Percentiles rank a stretch among this genome's conserved stretches.
Conservation (phyloP, 2,797 vertebrate species). For the Austrolebias charrua region DNA sequence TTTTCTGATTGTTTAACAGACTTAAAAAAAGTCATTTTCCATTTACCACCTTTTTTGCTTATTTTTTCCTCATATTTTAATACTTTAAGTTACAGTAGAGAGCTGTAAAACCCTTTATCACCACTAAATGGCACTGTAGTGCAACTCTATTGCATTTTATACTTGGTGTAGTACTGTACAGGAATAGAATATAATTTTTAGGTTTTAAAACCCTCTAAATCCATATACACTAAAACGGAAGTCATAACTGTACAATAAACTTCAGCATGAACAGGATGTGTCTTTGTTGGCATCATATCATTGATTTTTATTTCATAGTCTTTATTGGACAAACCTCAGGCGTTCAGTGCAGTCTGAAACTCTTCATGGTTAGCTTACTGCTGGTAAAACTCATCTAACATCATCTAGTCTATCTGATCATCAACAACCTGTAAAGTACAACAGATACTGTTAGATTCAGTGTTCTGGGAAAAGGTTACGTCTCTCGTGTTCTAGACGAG, state of each 20-base stretch:
- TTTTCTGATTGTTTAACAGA: no score
- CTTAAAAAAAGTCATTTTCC: neutral
- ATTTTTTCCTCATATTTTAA: neutral
- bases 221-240: neutral
- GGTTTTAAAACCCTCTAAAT: neutral
- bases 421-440: constrained; percentile 29
- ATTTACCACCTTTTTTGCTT: no score
- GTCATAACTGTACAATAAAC: no score
- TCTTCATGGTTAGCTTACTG: no score
- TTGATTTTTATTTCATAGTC: no score
- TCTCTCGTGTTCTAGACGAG: constrained; percentile 22
- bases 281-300: no score
- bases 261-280: no score
- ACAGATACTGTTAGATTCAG: constrained; percentile 33
- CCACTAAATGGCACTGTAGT: constrained; percentile 62
- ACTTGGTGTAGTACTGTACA: no score
- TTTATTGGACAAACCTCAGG: no score
- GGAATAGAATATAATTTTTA: neutral
- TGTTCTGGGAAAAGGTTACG: constrained; percentile 37
- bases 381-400: neutral
- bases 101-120: neutral
- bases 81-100: no score
- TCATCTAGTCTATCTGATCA: constrained; percentile 12
- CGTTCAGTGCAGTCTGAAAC: no score
- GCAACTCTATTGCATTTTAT: neutral